Conservation (phyloP, 2,113 vertebrate genomes). For the Galemys pyrenaicus region DNA sequence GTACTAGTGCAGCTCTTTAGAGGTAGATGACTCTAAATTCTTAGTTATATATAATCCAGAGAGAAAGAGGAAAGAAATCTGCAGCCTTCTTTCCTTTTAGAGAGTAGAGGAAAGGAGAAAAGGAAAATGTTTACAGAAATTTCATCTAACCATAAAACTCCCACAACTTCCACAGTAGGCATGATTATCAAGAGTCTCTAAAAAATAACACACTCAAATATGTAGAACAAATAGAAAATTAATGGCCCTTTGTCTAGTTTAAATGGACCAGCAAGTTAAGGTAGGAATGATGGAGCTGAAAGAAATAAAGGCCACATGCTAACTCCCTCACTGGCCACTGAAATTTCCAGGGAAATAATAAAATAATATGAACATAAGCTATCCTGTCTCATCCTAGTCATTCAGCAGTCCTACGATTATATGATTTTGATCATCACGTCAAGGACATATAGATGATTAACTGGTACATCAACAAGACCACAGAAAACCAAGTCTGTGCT, state of each 20-base stretch:
- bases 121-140: conserved; percentile 39
- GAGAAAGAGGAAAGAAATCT: neutral
- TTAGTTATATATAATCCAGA: neutral
- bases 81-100: conserved; percentile 31
- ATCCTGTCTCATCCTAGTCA: neutral
- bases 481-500: neutral
- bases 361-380: neutral
- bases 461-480: conserved; percentile 11
- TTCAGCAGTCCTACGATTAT: neutral
- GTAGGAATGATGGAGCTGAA: conserved; percentile 47
- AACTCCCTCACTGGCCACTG: conserved; percentile 6
- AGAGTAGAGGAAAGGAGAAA: neutral
- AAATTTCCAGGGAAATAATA: conserved; percentile 29
- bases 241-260: conserved; percentile 44
- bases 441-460: conserved; percentile 13
- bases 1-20: neutral
- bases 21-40: conserved; percentile 46
- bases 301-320: conserved; percentile 55
- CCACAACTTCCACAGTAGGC: conserved; percentile 21
- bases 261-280: conserved; percentile 54
- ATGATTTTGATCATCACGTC: conserved; percentile 4
- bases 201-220: conserved; percentile 53
- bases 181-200: conserved; percentile 54
- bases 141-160: conserved; percentile 31
- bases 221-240: conserved; percentile 55